Evolutionary conservation across 1,140 invertebrate species (phyloP).

Genomic region (Drosophila mayri): DNA sequence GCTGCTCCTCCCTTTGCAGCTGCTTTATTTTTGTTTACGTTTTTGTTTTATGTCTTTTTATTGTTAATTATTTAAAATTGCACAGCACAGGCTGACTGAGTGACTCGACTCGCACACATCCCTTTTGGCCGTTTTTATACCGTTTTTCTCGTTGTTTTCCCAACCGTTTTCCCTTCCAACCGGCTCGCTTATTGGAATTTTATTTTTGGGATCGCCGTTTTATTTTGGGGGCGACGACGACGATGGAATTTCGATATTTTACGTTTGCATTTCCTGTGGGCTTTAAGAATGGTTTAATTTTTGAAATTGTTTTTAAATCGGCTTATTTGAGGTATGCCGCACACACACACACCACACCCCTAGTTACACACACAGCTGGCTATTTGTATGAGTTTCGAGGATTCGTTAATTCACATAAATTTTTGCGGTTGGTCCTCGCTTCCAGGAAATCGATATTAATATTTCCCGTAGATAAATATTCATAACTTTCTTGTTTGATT

Average conservation of each 20-base stretch:
- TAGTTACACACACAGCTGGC: constrained; percentile 8
- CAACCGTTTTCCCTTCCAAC: not conserved
- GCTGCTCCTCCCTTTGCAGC: constrained; percentile 28
- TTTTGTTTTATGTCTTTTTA: constrained; percentile 56
- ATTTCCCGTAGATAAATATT: constrained; percentile 28
- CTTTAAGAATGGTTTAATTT: constrained; percentile 61
- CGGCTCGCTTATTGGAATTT: constrained; percentile 51
- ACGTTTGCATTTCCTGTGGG: constrained; percentile 30
- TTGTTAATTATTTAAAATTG: constrained; percentile 73
- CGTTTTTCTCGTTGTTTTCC: constrained; percentile 11
- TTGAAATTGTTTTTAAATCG: constrained; percentile 72
- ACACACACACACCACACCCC: constrained; percentile 1
- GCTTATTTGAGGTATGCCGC: constrained; percentile 59
- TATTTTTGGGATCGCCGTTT: constrained; percentile 48
- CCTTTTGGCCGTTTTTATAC: constrained; percentile 12
- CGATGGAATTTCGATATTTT: constrained; percentile 2
- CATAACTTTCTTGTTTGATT: constrained; percentile 8
- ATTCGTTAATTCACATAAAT: constrained; percentile 2
- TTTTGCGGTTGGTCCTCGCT: not conserved
- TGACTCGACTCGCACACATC: constrained; percentile 21
- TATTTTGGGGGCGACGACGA: constrained; percentile 6
- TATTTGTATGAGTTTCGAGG: constrained; percentile 6
- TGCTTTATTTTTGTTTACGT: constrained; percentile 53
- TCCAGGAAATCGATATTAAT: constrained; percentile 10
- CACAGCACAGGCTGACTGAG: constrained; percentile 52